Conservation (phyloP, 2,113 vertebrate genomes). For the Brienomyrus longianalis region DNA sequence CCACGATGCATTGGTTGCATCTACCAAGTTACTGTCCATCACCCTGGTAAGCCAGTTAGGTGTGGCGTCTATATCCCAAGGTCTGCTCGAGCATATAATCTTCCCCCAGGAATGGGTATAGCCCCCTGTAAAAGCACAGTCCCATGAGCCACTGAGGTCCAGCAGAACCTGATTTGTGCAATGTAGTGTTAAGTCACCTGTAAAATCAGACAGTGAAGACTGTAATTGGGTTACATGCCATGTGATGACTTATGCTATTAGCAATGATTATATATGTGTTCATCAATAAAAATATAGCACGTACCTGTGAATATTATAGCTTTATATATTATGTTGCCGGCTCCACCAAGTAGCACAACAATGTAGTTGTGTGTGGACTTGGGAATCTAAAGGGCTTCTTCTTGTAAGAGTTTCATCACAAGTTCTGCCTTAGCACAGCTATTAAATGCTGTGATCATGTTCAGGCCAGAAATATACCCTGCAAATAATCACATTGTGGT, state of each 20-base stretch:
- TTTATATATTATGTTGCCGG: background rate
- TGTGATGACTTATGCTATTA: background rate
- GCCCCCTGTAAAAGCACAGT: background rate
- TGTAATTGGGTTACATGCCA: background rate
- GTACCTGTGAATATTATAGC: background rate
- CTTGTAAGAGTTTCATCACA: background rate
- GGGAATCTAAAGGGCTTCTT: background rate
- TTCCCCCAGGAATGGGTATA: background rate
- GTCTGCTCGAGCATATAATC: background rate
- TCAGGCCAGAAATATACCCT: slow-evolving; percentile 8
- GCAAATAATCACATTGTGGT: slow-evolving; percentile 27
- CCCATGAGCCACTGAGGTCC: background rate
- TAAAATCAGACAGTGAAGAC: background rate
- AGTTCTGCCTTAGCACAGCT: background rate
- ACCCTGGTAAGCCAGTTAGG: background rate
- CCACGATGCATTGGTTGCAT: too few relatives aligned
- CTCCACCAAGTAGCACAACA: background rate
- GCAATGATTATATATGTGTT: background rate
- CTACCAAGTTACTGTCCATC: background rate
- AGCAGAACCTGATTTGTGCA: background rate
- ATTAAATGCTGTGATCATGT: slow-evolving; percentile 7
- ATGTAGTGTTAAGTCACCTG: background rate
- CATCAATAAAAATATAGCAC: background rate
- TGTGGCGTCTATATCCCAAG: background rate
- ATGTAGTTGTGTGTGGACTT: background rate